Evolutionary conservation across 2,888 invertebrate species (phyloP).

Genomic region (Tetrapedia diversipes): DNA sequence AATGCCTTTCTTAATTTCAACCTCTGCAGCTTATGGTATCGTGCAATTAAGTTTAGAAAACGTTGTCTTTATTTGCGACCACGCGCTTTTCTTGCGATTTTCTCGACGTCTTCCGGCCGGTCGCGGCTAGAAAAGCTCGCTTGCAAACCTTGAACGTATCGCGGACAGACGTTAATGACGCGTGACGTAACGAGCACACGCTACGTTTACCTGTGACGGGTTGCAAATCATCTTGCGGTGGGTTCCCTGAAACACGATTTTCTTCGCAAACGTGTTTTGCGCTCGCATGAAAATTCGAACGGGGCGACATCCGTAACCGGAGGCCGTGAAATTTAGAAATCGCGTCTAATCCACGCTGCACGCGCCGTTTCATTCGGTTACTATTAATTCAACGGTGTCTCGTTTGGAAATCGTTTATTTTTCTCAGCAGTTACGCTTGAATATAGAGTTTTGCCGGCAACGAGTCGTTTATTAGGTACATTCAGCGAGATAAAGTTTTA

Average conservation of each 20-base stretch:
- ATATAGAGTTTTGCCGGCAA: too few relatives aligned
- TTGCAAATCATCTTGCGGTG: not conserved
- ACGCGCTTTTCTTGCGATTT: not conserved
- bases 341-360: conserved; percentile 4
- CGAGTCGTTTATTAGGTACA: too few relatives aligned
- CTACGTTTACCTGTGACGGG: conserved; percentile 40
- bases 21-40: too few relatives aligned
- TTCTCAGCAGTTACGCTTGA: too few relatives aligned
- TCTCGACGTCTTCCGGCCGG: not conserved
- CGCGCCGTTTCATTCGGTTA: not conserved
- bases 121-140: conserved; percentile 16
- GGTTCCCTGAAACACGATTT: not conserved
- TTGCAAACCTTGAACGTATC: conserved; percentile 50
- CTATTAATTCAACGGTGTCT: not conserved
- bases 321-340: conserved; percentile 33
- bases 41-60: too few relatives aligned
- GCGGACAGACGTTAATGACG: conserved; percentile 48
- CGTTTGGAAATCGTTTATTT: not conserved
- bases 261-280: not conserved
- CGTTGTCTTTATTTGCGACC: too few relatives aligned
- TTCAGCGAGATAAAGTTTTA: too few relatives aligned
- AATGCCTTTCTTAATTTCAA: too few relatives aligned
- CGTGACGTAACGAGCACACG: conserved; percentile 40
- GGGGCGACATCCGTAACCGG: not conserved
- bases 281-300: not conserved